Evolutionary conservation across 2,797 vertebrate species (phyloP).

Genomic region (Argentina silus): DNA sequence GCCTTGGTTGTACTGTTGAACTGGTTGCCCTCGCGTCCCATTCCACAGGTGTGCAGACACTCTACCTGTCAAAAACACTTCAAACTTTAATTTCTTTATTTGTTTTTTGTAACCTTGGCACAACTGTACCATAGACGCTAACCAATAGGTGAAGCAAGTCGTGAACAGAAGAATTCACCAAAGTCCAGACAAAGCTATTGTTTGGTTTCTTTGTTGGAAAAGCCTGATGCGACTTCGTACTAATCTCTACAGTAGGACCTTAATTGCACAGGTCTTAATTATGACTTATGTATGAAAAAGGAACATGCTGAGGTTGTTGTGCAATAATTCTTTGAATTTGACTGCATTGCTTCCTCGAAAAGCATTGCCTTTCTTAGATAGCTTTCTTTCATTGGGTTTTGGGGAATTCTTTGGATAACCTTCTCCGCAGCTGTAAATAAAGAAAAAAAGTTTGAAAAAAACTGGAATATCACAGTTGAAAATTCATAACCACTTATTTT

Average conservation of each 20-base stretch:
- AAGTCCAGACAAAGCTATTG: slow-evolving; percentile 63
- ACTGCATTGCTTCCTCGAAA: slow-evolving; percentile 58
- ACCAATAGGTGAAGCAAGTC: slow-evolving; percentile 24
- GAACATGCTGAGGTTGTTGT: slow-evolving; percentile 57
- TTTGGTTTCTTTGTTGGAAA: slow-evolving; percentile 31
- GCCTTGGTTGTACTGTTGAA: slow-evolving; percentile 32
- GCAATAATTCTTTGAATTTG: slow-evolving; percentile 56
- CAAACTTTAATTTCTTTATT: slow-evolving; percentile 43
- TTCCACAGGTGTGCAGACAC: slow-evolving; percentile 42
- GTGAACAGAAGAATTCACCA: slow-evolving; percentile 51
- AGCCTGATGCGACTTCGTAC: slow-evolving; percentile 24
- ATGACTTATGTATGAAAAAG: slow-evolving; percentile 53
- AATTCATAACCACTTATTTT: slow-evolving; percentile 65
- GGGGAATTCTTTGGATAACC: slow-evolving; percentile 50
- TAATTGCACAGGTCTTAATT: slow-evolving; percentile 46
- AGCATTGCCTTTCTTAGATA: slow-evolving; percentile 59
- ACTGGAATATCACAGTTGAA: slow-evolving; percentile 69
- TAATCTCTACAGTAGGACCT: slow-evolving; percentile 33
- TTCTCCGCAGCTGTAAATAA: slow-evolving; percentile 62
- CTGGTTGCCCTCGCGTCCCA: slow-evolving; percentile 55
- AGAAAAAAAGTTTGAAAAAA: slow-evolving; percentile 51
- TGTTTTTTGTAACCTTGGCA: slow-evolving; percentile 40
- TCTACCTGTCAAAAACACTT: slow-evolving; percentile 33
- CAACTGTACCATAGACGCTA: slow-evolving; percentile 31
- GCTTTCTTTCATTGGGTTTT: slow-evolving; percentile 52